Base-by-base conservation (phyloP, 1,140 invertebrate genomes). In the Heliconius hermathena region DNA sequence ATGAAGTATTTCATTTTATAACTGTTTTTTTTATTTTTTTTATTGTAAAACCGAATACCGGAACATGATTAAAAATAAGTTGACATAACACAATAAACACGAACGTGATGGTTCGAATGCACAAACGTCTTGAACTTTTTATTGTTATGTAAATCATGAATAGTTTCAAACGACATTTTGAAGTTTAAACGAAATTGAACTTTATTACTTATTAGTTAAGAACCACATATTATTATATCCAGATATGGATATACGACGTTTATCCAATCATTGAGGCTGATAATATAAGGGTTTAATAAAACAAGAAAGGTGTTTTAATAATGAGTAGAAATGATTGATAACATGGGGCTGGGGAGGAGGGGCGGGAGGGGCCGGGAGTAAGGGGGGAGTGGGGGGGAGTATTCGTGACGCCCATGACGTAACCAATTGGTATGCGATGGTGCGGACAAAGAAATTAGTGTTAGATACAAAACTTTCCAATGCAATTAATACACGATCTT, bases 351-450 rank as follows among this genome's bases (percentile, higher is more conserved):
- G 79, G 80, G 77, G 60, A 13, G 71, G 78, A 77, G 79, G 73
- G 73, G 83, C 71, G 78, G 70, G 79, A 60, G 73, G 79, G 6
- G 76, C 18, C 73, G 57, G 78, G 78, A 77, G 57, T 73, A 36
- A 36, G 33, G 33, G 33, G 33, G 52, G 54, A 41, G 73, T 57
- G 80, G 76, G 77, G 76, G 79, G 82, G 77, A 77, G 78, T 75
- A 60, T 79, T 80, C 74, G 82, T 82, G 86, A 84, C 83, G 82
- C 79, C 84, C 81, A 87, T 92, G 90, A 92, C 89, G 90, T 89
- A 90, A 91, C 84, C 84, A 85, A 88, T 88, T 85, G 89, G 86
- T 88, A 89, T 90, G 88, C 87, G 86, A 88, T 88, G 82, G 78
- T 81, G 81, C 83, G 79, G 83, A 89, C 84, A 87, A 87, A 85